phyloP scores from a whole-genome alignment of 2,113 vertebrate genomes.

The Clarias batrachus region DNA sequence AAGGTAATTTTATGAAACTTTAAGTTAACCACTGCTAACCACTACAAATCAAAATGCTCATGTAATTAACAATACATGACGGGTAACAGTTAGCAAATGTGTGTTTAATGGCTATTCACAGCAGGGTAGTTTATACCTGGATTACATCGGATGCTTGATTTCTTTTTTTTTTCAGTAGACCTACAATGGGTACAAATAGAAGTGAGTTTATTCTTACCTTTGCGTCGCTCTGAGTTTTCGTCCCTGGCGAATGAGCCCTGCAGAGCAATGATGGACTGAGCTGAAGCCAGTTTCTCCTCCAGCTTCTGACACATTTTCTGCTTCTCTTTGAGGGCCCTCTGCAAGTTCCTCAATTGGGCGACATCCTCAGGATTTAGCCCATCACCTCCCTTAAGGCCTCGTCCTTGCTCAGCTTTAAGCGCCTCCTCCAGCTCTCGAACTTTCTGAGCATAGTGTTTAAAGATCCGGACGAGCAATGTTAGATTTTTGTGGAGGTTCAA shows the following conservation, averaged over 20 bases:
- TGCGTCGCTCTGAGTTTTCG: slow-evolving; percentile 51
- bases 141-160: neutral
- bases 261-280: slow-evolving; percentile 58
- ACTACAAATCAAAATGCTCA: neutral
- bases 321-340: slow-evolving; percentile 64
- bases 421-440: slow-evolving; percentile 58
- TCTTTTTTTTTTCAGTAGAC: neutral
- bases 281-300: slow-evolving; percentile 49
- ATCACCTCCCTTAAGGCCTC: neutral
- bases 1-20: neutral
- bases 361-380: neutral
- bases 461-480: slow-evolving; percentile 56
- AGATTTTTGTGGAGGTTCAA: slow-evolving; percentile 63
- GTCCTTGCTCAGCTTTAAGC: neutral
- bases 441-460: slow-evolving; percentile 56
- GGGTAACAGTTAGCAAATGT: neutral
- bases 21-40: neutral
- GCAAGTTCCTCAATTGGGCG: slow-evolving; percentile 66
- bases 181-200: neutral
- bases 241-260: slow-evolving; percentile 43
- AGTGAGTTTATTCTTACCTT: slow-evolving; percentile 58
- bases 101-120: neutral
- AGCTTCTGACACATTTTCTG: slow-evolving; percentile 60
- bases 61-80: neutral
- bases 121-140: neutral